Evolutionary conservation across 2,888 invertebrate species (phyloP).

Genomic region (Agrochola macilenta): DNA sequence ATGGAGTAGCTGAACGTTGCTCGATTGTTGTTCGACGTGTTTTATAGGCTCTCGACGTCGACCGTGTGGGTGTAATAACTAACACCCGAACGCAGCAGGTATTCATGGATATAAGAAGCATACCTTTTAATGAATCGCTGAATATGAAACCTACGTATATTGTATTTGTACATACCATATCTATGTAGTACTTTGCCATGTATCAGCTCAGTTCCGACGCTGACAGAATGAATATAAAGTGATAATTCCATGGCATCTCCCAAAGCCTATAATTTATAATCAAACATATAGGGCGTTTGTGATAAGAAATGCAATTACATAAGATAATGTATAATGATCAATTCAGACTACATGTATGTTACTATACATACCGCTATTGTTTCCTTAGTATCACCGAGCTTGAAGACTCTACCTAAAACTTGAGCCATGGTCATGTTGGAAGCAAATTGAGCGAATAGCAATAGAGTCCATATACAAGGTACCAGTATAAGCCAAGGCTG

Average conservation of each 20-base stretch:
- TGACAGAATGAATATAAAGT: constrained; percentile 83
- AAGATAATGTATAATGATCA: constrained; percentile 3
- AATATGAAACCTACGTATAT: background rate
- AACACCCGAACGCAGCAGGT: background rate
- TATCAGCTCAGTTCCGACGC: constrained; percentile 84
- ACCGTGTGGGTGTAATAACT: background rate
- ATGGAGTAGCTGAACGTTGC: background rate
- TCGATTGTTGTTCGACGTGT: background rate
- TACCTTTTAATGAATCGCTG: background rate
- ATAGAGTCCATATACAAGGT: constrained; percentile 79
- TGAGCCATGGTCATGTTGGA: constrained; percentile 68
- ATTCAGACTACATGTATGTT: background rate
- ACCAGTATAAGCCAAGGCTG: constrained; percentile 76
- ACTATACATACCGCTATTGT: constrained; percentile 73
- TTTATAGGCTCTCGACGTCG: background rate
- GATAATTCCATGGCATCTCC: constrained; percentile 82
- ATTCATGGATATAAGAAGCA: background rate
- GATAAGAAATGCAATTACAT: background rate
- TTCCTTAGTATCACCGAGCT: constrained; percentile 77
- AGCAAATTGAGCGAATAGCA: constrained; percentile 71
- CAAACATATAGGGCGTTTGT: background rate
- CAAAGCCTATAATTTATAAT: constrained; percentile 72
- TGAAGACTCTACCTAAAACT: constrained; percentile 72
- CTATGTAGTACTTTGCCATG: constrained; percentile 85
- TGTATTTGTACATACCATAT: constrained; percentile 75